A percentile compares a stretch with the other conserved stretches of the same genome.
Evolutionary conservation across 2,113 vertebrate species (phyloP).

Genomic region (Stercorarius parasiticus): DNA sequence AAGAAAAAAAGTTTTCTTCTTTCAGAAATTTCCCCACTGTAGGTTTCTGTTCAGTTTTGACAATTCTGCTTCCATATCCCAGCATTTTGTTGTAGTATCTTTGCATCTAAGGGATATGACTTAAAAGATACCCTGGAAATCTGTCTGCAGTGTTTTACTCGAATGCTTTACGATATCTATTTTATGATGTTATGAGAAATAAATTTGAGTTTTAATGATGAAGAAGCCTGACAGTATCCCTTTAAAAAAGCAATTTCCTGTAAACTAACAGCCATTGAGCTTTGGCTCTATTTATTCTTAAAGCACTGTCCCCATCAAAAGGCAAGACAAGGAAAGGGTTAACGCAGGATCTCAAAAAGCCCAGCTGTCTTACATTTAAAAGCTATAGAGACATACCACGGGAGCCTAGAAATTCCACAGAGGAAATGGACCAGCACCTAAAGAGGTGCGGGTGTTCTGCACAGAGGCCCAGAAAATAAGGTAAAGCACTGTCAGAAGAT

Average conservation of each 20-base stretch:
- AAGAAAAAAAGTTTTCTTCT: background rate
- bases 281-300: background rate
- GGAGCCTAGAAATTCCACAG: slow-evolving; percentile 76
- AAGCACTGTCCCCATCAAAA: background rate
- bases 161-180: background rate
- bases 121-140: background rate
- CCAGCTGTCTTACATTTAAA: slow-evolving; percentile 65
- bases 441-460: slow-evolving; percentile 72
- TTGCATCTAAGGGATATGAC: background rate
- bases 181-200: background rate
- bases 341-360: slow-evolving; percentile 65
- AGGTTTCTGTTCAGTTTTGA: background rate
- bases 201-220: background rate
- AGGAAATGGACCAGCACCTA: slow-evolving; percentile 76
- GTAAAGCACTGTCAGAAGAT: slow-evolving; percentile 73
- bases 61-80: background rate
- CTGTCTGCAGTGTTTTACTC: background rate
- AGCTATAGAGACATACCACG: slow-evolving; percentile 74
- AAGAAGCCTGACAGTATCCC: slow-evolving; percentile 23
- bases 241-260: background rate
- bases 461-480: slow-evolving; percentile 76
- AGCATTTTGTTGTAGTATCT: background rate
- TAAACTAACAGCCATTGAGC: background rate
- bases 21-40: background rate
- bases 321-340: slow-evolving; percentile 76